These are phyloP conservation scores for Magallana ariakensis DNA, from an alignment of 1,140 invertebrate species.

Conservation along the genomic window DNA sequence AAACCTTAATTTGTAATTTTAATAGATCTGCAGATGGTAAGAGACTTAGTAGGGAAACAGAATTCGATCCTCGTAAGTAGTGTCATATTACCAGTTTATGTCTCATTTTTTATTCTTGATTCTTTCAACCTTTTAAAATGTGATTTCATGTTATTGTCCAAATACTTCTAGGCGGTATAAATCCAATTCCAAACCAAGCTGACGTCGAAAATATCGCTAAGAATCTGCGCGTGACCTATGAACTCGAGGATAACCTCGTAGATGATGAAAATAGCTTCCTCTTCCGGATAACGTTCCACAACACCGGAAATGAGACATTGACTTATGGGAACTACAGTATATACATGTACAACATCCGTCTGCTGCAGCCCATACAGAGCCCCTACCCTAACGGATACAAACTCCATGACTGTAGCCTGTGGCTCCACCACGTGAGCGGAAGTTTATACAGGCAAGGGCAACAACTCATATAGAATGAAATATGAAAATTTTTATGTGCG, in stretches of 20 bases:
- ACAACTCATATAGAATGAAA: too few species aligned
- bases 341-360: constrained; percentile 63
- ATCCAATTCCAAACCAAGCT: constrained; percentile 52
- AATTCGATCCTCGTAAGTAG: constrained; percentile 39
- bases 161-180: background rate
- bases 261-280: constrained; percentile 45
- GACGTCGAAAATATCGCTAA: constrained; percentile 66
- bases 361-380: constrained; percentile 58
- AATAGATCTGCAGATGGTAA: background rate
- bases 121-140: too few species aligned
- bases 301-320: constrained; percentile 58
- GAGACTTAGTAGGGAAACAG: constrained; percentile 26
- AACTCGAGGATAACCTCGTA: constrained; percentile 67
- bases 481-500: too few species aligned
- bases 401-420: constrained; percentile 53
- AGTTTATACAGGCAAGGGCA: constrained; percentile 58
- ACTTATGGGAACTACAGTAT: constrained; percentile 64
- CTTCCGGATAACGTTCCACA: constrained; percentile 60
- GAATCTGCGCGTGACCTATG: constrained; percentile 57
- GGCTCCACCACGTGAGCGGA: constrained; percentile 67
- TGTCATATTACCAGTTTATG: background rate
- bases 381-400: constrained; percentile 57
- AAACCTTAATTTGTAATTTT: too few species aligned
- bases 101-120: too few species aligned
- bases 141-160: too few species aligned